Evolutionary conservation across 2,797 vertebrate species (phyloP).

Genomic region (Fistularia commersonii): DNA sequence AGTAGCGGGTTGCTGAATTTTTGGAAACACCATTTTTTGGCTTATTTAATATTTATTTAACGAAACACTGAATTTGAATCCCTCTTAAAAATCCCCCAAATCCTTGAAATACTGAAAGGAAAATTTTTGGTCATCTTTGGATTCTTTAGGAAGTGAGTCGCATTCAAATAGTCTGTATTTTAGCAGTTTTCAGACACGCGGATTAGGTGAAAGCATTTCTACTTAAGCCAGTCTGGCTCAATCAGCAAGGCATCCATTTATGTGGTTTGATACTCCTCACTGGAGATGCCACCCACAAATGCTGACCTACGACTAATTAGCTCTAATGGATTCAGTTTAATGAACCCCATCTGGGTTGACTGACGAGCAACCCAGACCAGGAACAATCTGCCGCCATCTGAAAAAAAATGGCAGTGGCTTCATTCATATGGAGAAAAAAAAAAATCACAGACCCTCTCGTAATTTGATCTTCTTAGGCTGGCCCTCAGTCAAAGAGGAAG

Average conservation of each 20-base stretch:
- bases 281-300: constrained; percentile 57
- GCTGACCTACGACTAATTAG: constrained; percentile 72
- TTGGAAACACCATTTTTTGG: no score
- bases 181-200: no score
- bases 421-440: constrained; percentile 66
- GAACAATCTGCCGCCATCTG: constrained; percentile 37
- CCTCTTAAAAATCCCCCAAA: no score
- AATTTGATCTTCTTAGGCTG: constrained; percentile 57
- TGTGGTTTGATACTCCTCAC: constrained; percentile 46
- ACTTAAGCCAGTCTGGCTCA: constrained; percentile 16
- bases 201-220: constrained; percentile 2
- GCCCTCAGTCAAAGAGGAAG: constrained; percentile 48
- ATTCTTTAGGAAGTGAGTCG: no score
- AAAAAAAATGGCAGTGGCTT: constrained; percentile 38
- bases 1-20: no score
- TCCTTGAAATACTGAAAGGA: no score
- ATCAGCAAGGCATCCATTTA: constrained; percentile 32
- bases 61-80: no score
- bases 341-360: constrained; percentile 58
- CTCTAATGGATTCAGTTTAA: constrained; percentile 71
- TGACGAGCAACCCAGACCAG: constrained; percentile 54
- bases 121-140: no score
- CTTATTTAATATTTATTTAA: no score
- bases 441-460: constrained; percentile 57
- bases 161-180: no score